These are phyloP conservation scores for Elephas maximus DNA, from an alignment of 2,113 vertebrate genomes.

Conservation along the genomic window DNA sequence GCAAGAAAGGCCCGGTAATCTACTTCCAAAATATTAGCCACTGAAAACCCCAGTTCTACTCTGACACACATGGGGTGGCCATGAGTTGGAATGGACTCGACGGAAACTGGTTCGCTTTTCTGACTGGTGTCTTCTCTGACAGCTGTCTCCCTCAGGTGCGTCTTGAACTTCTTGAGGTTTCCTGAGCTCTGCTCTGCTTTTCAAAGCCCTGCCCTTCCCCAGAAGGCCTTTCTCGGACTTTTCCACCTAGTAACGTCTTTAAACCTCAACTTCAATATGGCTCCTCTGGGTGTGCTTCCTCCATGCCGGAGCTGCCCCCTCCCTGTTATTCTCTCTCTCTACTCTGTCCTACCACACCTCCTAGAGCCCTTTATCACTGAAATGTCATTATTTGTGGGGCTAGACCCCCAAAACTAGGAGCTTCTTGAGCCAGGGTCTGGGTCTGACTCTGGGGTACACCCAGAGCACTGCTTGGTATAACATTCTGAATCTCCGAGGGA, in stretches of 20 bases:
- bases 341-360: not conserved
- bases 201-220: not conserved
- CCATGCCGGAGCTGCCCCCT: fast-evolving
- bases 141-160: not conserved
- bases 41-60: not conserved
- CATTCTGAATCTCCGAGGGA: not conserved
- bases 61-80: not conserved
- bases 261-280: not conserved
- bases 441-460: not conserved
- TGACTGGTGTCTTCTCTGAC: too few relatives aligned
- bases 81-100: too few relatives aligned
- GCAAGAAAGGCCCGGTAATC: not conserved
- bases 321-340: not conserved
- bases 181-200: not conserved
- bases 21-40: not conserved
- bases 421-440: not conserved
- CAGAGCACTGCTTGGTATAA: not conserved
- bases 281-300: not conserved
- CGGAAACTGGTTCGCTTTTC: too few relatives aligned
- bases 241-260: not conserved
- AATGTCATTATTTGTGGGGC: not conserved
- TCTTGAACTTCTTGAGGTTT: not conserved
- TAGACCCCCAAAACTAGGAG: not conserved
- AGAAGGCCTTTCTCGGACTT: not conserved
- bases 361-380: not conserved